A percentile compares a stretch with the other conserved stretches of the same genome.
Evolutionary conservation across 2,888 invertebrate species (phyloP).

Genomic region (Ceraclea dissimilis): DNA sequence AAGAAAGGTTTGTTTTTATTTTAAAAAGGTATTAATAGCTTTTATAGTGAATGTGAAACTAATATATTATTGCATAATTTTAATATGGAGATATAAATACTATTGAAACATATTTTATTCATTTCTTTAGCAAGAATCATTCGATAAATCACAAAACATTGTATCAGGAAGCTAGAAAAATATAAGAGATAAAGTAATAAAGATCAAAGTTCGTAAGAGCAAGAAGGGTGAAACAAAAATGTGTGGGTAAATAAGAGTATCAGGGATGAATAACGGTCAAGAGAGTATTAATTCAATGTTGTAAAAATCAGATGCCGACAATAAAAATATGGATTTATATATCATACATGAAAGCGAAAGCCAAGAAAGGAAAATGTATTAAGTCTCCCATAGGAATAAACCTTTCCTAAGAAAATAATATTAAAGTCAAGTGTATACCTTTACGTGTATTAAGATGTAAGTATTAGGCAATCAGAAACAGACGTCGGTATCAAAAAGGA

Average conservation of each 20-base stretch:
- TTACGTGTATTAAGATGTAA: not conserved
- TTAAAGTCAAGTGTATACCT: not conserved
- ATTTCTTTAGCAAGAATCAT: too few relatives aligned
- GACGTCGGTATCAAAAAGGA: not conserved
- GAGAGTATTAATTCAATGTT: not conserved
- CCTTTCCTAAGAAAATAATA: not conserved
- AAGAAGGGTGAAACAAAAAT: not conserved
- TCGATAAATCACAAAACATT: too few relatives aligned
- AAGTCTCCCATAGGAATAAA: not conserved
- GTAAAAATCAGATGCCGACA: not conserved
- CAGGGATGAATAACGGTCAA: not conserved
- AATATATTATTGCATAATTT: too few relatives aligned
- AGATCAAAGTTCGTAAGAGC: not conserved
- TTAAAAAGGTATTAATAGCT: too few relatives aligned
- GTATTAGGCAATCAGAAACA: not conserved
- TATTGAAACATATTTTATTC: too few relatives aligned
- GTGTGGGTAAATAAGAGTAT: not conserved
- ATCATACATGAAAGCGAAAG: not conserved
- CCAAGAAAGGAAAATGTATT: not conserved
- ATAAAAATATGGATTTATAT: not conserved
- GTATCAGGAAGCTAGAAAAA: not conserved
- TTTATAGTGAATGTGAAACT: too few relatives aligned
- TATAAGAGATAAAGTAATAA: not conserved
- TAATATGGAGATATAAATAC: too few relatives aligned
- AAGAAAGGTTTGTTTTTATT: too few relatives aligned